Evolutionary conservation across 2,797 vertebrate species (phyloP), one percentile per base, ranked within the genome.

Genomic region (Echeneis naucrates): DNA sequence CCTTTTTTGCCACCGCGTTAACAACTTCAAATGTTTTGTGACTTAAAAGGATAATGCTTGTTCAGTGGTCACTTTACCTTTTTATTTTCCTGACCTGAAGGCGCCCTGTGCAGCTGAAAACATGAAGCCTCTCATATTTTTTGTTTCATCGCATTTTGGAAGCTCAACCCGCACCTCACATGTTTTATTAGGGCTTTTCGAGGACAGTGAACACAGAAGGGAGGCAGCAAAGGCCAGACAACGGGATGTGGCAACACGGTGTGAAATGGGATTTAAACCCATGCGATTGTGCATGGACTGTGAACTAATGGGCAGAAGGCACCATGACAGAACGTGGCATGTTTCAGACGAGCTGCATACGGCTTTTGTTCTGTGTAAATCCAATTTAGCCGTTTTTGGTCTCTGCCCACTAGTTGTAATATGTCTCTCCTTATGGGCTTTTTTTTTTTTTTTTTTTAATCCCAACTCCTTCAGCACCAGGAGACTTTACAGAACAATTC

Each of bases 201-300:
- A 72, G 80, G 80, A 68, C 13, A 2, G 45, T n/a, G 45, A 69
- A 35, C 19, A 32, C 65, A 57, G 58, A 68, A 67, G 65, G 53
- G 57, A 42, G 67, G 1, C 56, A 26, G 64, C 59, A 65, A 73
- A 65, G 64, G 55, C 67, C 79, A 63, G 55, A 87, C 75, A 82
- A 80, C 80, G 51, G 65, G 75, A 78, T 69, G 76, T 78, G 86
- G 89, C 77, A 89, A 74, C 67, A 51, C 26, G 45, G 78, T 87
- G 89, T 91, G 88, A 92, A 92, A 92, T 88, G 82, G 88, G 89
- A 92, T 92, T 91, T 80, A 85, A 88, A 84, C 72, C 73, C 84
- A 82, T 88, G 84, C 77, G 82, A 84, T 77, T 67, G 73, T 83
- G 61, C 83, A 77, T 35, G 64, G 66, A 32, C 74, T 80, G 78